phyloP scores from a whole-genome alignment of 2,113 vertebrate species.

The Tragelaphus scriptus region DNA sequence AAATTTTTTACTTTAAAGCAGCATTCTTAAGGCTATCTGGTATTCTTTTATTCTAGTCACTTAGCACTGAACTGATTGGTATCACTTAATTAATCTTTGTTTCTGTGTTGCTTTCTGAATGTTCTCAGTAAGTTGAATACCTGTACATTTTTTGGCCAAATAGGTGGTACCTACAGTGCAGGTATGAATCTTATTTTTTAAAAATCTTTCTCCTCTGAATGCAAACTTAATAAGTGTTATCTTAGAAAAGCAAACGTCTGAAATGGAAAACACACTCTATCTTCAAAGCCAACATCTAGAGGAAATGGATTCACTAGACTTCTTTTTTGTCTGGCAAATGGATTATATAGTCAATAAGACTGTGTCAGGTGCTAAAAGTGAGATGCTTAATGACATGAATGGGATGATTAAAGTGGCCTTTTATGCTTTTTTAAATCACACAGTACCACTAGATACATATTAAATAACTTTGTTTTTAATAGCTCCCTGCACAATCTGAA shows the following conservation, averaged over 20 bases:
- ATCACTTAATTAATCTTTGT: neutral
- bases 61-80: neutral
- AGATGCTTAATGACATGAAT: constrained; percentile 14
- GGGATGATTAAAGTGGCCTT: constrained; percentile 17
- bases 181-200: neutral
- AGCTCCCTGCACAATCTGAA: neutral
- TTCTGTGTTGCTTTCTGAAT: neutral
- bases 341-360: neutral
- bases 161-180: neutral
- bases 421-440: constrained; percentile 50
- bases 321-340: neutral
- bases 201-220: neutral
- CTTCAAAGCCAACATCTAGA: neutral
- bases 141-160: neutral
- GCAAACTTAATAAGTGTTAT: neutral
- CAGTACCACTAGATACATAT: neutral
- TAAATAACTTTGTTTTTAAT: constrained; percentile 23
- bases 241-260: constrained; percentile 25
- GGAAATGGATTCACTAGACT: neutral
- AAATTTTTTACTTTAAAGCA: neutral
- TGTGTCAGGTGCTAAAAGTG: neutral
- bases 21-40: neutral
- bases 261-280: constrained; percentile 2
- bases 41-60: neutral
- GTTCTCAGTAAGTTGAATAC: neutral